These are phyloP conservation scores for Habropoda laboriosa DNA, from an alignment of 1,140 invertebrate genomes.

Conservation along the genomic window DNA sequence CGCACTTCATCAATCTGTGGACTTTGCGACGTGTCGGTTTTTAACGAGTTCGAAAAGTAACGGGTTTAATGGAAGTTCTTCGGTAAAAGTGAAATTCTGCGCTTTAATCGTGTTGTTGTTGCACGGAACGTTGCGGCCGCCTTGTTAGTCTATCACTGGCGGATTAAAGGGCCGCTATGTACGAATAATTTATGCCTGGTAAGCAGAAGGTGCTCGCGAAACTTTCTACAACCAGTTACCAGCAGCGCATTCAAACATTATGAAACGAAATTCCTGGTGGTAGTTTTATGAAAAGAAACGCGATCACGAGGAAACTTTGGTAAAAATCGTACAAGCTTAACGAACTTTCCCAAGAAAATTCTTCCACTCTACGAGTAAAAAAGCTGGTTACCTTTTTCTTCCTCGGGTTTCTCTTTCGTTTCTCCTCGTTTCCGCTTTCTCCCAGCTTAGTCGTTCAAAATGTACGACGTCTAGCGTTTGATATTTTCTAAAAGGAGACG, in stretches of 20 bases:
- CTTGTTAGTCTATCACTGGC: not conserved
- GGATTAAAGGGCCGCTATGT: not conserved
- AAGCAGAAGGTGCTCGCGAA: not conserved
- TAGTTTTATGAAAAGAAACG: not conserved
- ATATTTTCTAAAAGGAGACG: not conserved
- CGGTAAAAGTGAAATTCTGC: not conserved
- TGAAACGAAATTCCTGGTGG: not conserved
- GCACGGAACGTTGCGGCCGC: not conserved
- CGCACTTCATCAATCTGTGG: not conserved
- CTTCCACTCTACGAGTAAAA: not conserved
- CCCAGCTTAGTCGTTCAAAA: not conserved
- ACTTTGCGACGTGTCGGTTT: not conserved
- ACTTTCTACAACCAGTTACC: not conserved
- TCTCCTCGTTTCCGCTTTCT: no score
- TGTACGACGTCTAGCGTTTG: not conserved
- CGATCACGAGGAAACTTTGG: not conserved
- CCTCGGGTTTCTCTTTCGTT: not conserved
- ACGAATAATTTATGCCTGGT: not conserved
- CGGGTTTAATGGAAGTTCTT: not conserved
- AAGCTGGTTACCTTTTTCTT: not conserved
- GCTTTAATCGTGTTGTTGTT: not conserved
- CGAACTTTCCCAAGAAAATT: not conserved
- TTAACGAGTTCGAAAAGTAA: not conserved
- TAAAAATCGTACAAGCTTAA: conserved; percentile 1
- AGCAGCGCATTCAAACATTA: not conserved